Evolutionary conservation across 2,797 vertebrate species (phyloP).

Genomic region (Neopelma chrysocephalum): DNA sequence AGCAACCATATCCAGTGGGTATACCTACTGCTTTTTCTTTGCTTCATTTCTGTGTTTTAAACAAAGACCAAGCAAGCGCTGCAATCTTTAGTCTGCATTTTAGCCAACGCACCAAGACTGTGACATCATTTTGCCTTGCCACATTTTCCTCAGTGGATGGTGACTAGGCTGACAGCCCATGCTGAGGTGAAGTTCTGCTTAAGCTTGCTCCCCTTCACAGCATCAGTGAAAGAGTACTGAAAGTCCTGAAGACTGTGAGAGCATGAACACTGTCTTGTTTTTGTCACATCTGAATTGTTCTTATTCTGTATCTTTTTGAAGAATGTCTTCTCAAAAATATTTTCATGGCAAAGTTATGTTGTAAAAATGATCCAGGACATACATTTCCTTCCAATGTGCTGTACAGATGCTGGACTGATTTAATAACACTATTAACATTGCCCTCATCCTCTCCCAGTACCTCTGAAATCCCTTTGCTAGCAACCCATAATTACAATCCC

Average conservation of each 20-base stretch:
- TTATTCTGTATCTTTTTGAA: neutral
- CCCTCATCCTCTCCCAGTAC: neutral
- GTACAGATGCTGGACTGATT: neutral
- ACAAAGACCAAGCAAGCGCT: neutral
- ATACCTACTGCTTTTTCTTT: neutral
- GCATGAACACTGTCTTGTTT: neutral
- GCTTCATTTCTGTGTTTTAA: neutral
- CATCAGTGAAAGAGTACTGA: neutral
- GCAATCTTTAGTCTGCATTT: neutral
- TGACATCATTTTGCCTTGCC: neutral
- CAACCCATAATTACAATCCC: neutral
- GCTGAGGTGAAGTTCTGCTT: neutral
- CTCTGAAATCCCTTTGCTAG: neutral
- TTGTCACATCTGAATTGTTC: neutral
- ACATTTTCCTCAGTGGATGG: neutral
- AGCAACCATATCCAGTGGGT: neutral
- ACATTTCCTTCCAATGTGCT: neutral
- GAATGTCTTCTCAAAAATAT: neutral
- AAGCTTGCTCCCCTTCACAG: neutral
- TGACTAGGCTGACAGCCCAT: neutral
- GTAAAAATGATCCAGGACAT: neutral
- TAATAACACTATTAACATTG: accelerated
- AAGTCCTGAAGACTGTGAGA: neutral
- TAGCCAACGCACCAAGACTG: neutral
- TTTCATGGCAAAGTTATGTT: neutral